Evolutionary conservation across 2,797 vertebrate species (phyloP).

Genomic region (Onychomys leucogaster): DNA sequence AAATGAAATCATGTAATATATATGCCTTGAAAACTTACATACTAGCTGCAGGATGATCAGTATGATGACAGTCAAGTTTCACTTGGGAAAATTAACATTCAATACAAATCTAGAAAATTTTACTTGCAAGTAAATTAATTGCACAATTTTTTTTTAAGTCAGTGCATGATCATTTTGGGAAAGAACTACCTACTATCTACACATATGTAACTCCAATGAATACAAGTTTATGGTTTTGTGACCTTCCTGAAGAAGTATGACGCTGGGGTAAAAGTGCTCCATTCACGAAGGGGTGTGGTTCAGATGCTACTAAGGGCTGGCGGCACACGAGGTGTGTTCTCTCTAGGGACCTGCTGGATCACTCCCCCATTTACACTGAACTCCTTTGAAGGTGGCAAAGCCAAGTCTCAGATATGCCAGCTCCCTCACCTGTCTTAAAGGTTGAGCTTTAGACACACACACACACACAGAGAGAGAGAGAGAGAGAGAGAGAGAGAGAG

Average conservation of each 20-base stretch:
- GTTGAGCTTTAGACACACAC: background rate
- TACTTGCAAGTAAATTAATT: background rate
- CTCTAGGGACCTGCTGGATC: conserved; percentile 48
- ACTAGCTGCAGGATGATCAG: background rate
- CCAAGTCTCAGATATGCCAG: background rate
- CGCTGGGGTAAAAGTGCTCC: background rate
- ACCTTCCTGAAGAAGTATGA: background rate
- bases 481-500: too few relatives aligned
- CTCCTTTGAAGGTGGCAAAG: background rate
- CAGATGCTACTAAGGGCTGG: fast-evolving
- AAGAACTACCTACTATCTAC: background rate
- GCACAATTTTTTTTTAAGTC: background rate
- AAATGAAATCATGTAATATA: background rate
- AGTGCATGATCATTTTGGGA: background rate
- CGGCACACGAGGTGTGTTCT: background rate
- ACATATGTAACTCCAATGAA: background rate
- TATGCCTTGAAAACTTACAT: background rate
- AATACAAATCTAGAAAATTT: conserved; percentile 15
- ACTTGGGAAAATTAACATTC: background rate
- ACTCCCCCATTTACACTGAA: conserved; percentile 18
- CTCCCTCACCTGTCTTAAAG: background rate
- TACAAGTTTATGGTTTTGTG: background rate
- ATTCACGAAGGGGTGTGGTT: background rate
- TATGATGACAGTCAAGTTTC: background rate
- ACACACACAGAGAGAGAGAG: background rate